Evolutionary conservation across 2,888 invertebrate genomes (phyloP), one percentile per base, ranked within the genome.

Genomic region (Thera obeliscata): DNA sequence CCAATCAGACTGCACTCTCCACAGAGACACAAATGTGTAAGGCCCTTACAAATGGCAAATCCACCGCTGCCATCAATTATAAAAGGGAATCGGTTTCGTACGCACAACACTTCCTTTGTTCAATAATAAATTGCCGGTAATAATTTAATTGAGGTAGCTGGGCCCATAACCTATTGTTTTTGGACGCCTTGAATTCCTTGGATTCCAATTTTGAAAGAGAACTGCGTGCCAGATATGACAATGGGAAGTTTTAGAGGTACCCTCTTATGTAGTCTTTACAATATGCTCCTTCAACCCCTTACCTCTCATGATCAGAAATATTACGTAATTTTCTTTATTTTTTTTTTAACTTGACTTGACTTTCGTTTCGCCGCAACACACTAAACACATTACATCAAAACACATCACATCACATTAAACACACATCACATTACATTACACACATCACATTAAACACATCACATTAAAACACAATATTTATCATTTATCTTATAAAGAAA

Each of bases 61-160:
- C 86, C 80, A 87, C 93, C 93, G 81, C 91, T 82, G 76, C 86
- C 81, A 92, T 91, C 90, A 91, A 91, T 93, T 93, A 91, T 90
- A 89, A 89, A 89, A 87, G 81, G 82, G 84, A 89, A 89, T 87
- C 85, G 88, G 84, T 83, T 84, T 75, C 76, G 76, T 78, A 77
- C 79, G 79, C 77, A 81, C 81, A 78, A 76, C 76, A 72, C 70
- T 74, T 75, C 81, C 80, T 81, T 82, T 82, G 84, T 85, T 78
- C 78, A 72, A 73, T 84, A 82, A 84, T 82, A 80, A 85, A 87
- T 84, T 79, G 77, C 78, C 69, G 57, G 78, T 77, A 77, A 86
- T 87, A 81, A 86, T 82, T 87, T 85, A 82, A 85, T 84, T 82
- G 62, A 66, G 69, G 66, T 63, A 61, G 6, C 61, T 61, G 38